Conservation (phyloP, 2,113 vertebrate genomes). For the Periophthalmus modestus region DNA sequence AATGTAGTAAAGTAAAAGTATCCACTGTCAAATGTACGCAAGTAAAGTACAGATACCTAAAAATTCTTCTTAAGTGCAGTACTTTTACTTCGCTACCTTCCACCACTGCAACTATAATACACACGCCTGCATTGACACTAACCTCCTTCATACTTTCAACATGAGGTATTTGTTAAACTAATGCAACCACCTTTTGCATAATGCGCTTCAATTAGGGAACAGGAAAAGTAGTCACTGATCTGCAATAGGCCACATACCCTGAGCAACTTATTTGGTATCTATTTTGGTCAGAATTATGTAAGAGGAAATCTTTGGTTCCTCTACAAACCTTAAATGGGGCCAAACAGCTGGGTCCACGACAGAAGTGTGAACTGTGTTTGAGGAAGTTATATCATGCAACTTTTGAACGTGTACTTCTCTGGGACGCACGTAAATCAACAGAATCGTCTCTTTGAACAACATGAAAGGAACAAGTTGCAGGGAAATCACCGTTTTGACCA, state of each 20-base stretch:
- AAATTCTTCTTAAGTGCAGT: no score
- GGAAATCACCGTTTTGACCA: conserved; percentile 24
- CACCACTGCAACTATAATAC: no score
- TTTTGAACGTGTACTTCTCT: background rate
- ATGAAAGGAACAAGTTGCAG: conserved; percentile 25
- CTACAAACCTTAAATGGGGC: conserved; percentile 1
- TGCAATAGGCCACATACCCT: background rate
- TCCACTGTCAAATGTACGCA: no score
- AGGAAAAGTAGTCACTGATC: background rate
- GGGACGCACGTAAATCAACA: background rate
- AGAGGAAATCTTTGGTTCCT: conserved; percentile 27
- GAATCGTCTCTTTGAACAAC: conserved; percentile 21
- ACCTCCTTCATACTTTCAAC: background rate
- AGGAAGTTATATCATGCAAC: conserved; percentile 8
- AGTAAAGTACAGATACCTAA: no score
- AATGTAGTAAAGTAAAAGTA: no score
- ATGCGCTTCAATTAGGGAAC: background rate
- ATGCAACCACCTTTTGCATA: background rate
- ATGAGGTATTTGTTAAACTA: background rate
- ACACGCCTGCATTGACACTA: background rate
- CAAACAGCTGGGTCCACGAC: background rate
- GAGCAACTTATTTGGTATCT: background rate
- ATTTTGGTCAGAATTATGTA: conserved; percentile 5
- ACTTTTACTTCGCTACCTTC: no score
- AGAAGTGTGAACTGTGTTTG: background rate